phyloP scores from a whole-genome alignment of 2,888 invertebrate species.

The Alentia gelatinosa region DNA sequence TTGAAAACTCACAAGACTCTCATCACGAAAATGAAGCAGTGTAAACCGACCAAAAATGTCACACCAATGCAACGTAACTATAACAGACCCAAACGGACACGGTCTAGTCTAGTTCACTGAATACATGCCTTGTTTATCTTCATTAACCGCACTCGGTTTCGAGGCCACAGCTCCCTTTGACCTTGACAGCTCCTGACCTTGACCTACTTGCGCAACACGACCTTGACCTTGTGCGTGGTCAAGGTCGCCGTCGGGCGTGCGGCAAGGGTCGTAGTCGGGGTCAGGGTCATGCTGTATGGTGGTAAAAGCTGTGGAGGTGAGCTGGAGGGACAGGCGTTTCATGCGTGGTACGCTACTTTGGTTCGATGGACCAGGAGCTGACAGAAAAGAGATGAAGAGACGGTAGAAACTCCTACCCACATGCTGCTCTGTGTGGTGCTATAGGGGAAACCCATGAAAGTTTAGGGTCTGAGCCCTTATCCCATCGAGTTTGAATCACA shows the following conservation, averaged over 20 bases:
- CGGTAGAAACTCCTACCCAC: no score
- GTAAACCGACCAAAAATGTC: no score
- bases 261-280: background rate
- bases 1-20: no score
- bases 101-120: background rate
- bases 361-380: slow-evolving; percentile 15
- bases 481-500: no score
- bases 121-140: slow-evolving; percentile 39
- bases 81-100: background rate
- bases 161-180: background rate
- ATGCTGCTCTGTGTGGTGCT: no score
- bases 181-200: slow-evolving; percentile 39
- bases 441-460: no score
- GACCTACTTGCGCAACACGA: background rate
- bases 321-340: slow-evolving; percentile 49
- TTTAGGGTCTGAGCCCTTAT: no score
- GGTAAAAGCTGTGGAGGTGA: slow-evolving; percentile 40
- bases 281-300: slow-evolving; percentile 38
- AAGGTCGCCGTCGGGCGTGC: background rate
- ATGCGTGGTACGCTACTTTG: background rate
- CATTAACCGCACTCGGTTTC: background rate
- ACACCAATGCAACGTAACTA: background rate
- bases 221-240: slow-evolving; percentile 20
- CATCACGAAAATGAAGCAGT: no score
- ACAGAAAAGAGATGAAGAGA: background rate